Evolutionary conservation across 2,797 vertebrate genomes (phyloP).

Genomic region (Anolis apletophallus): DNA sequence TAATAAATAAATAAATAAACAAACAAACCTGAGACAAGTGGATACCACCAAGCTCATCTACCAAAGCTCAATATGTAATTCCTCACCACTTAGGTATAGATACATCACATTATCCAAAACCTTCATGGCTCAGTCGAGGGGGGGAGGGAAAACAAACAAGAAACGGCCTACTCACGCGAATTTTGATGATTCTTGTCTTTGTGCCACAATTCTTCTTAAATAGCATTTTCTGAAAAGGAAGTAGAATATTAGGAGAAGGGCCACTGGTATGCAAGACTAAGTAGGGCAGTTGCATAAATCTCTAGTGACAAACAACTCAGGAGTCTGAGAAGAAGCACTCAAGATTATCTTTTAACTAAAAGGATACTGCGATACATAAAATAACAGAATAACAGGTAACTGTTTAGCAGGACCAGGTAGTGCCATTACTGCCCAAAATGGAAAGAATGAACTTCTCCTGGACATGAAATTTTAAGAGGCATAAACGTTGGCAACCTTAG

Average conservation of each 20-base stretch:
- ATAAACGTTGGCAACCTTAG: neutral
- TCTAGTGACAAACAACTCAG: neutral
- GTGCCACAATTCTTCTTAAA: conserved; percentile 90
- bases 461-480: neutral
- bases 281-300: conserved; percentile 17
- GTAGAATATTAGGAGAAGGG: conserved; percentile 76
- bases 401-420: neutral
- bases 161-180: conserved; percentile 83
- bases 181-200: conserved; percentile 91
- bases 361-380: neutral
- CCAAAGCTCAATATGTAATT: too few species aligned
- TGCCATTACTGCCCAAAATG: neutral
- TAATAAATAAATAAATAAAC: too few species aligned
- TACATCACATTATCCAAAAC: neutral
- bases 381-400: neutral
- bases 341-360: neutral
- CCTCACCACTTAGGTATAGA: neutral
- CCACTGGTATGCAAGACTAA: conserved; percentile 25
- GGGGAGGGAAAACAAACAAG: conserved; percentile 23
- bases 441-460: neutral
- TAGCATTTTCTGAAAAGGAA: conserved; percentile 90
- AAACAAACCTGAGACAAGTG: too few species aligned
- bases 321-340: neutral
- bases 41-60: too few species aligned
- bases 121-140: conserved; percentile 20